Evolutionary conservation across 2,113 vertebrate species (phyloP), one percentile per base, ranked within the genome.

Genomic region (Progne subis): DNA sequence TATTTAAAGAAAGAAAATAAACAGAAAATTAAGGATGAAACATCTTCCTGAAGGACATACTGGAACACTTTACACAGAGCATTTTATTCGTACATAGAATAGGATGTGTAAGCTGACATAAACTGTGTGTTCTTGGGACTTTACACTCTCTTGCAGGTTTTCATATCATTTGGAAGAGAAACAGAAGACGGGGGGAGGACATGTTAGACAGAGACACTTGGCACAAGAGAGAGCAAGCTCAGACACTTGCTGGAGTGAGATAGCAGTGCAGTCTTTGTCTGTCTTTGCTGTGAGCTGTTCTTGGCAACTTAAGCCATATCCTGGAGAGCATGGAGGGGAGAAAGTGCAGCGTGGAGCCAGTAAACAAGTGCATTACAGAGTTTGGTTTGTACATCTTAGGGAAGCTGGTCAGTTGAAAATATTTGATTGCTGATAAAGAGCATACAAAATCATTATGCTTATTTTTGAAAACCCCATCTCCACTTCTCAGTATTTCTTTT

Each of bases 91-190:
- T 31, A 59, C 12, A 28, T 41, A 69, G 70, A 82, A 28, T 8
- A 64, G 39, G 61, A 68, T 16, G 4, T 23, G 4, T 34, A n/a
- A n/a, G 23, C 13, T 20, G 63, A 14, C 0, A 0, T 18, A 56
- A 80, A 77, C 20, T 10, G 21, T 56, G 34, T 44, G 17, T 6
- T 71, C 7, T n/a, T 78, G 32, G 20, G 34, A 59, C 59, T 61
- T 56, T 32, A 44, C 1, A 7, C 8, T 4, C 4, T 64, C 49
- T 78, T 32, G 14, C 14, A 46, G 26, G 47, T 80, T 92, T 91
- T 82, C 12, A 6, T 44, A 5, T 28, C 2, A 1, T 67, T n/a
- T 91, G 32, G 43, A 87, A 88, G 59, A 72, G 37, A 69, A 86
- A 76, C 2, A 43, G 47, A 68, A 77, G 65, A 70, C 76, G 13